These are phyloP conservation scores for Formicarius rufipectus DNA, from an alignment of 2,113 vertebrate genomes.

Conservation along the genomic window DNA sequence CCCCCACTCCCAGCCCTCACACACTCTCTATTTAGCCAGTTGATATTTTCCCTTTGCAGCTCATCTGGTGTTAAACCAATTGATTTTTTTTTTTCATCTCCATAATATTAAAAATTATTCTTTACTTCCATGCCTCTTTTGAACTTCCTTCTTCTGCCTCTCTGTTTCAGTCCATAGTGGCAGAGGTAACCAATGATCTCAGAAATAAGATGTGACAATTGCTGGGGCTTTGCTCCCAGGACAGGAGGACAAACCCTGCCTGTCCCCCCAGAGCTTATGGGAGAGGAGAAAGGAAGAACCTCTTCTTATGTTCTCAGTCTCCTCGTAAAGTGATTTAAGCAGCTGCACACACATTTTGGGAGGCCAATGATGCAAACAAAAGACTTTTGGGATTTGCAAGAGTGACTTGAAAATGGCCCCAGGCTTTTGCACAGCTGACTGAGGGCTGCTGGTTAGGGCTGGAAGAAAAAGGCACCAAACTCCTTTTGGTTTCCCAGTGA, in stretches of 20 bases:
- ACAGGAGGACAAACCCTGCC: background rate
- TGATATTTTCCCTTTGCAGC: background rate
- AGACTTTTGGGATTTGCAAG: background rate
- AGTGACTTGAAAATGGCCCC: background rate
- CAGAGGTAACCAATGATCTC: background rate
- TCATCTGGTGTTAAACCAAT: slow-evolving; percentile 1
- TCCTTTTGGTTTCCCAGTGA: background rate
- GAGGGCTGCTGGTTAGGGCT: background rate
- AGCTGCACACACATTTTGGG: background rate
- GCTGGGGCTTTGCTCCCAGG: background rate
- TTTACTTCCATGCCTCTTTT: background rate
- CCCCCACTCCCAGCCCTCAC: background rate
- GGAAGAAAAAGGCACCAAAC: background rate
- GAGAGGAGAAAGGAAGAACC: background rate
- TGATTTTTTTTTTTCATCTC: background rate
- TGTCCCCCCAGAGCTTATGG: background rate
- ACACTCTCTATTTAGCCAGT: background rate
- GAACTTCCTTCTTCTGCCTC: background rate
- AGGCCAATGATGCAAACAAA: background rate
- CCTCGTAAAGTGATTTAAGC: background rate
- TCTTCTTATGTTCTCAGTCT: background rate
- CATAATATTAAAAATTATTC: background rate
- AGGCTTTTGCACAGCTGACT: background rate
- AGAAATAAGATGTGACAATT: background rate
- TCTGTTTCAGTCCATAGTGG: background rate